These are phyloP conservation scores for Gila orcuttii DNA, from an alignment of 2,113 vertebrate genomes.

Conservation along the genomic window DNA sequence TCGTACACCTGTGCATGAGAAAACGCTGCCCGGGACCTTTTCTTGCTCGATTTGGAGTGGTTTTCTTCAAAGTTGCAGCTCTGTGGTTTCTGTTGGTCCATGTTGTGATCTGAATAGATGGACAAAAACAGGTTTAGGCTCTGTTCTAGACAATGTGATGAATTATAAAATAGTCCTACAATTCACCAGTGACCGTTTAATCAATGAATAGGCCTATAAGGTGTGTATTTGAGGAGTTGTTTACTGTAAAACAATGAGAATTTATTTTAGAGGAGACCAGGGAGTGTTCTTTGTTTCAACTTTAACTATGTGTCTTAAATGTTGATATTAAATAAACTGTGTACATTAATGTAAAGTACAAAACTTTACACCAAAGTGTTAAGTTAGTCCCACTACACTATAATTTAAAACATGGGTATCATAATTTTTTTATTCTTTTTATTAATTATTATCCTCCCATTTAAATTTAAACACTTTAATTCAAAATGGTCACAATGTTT, in stretches of 20 bases:
- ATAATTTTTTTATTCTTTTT: background rate
- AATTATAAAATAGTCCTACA: background rate
- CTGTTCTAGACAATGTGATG: background rate
- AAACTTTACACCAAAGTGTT: no score
- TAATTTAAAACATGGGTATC: background rate
- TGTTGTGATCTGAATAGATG: conserved; percentile 45
- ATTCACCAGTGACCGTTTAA: background rate
- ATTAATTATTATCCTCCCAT: background rate
- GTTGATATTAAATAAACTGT: background rate
- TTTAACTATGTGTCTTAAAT: background rate
- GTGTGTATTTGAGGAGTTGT: background rate
- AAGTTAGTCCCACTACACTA: background rate
- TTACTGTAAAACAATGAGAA: background rate
- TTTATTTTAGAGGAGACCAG: background rate
- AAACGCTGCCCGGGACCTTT: conserved; percentile 80
- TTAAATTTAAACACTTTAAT: background rate
- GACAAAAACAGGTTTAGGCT: conserved; percentile 10
- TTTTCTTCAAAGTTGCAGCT: conserved; percentile 48
- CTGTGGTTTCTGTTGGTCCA: conserved; percentile 33
- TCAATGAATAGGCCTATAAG: background rate
- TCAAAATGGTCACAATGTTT: background rate
- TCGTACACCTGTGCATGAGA: conserved; percentile 80
- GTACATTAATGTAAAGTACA: background rate
- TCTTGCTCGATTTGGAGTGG: conserved; percentile 68
- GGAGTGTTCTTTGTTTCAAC: background rate